Conservation (phyloP, 2,113 vertebrate genomes). For the Proteles cristata region DNA sequence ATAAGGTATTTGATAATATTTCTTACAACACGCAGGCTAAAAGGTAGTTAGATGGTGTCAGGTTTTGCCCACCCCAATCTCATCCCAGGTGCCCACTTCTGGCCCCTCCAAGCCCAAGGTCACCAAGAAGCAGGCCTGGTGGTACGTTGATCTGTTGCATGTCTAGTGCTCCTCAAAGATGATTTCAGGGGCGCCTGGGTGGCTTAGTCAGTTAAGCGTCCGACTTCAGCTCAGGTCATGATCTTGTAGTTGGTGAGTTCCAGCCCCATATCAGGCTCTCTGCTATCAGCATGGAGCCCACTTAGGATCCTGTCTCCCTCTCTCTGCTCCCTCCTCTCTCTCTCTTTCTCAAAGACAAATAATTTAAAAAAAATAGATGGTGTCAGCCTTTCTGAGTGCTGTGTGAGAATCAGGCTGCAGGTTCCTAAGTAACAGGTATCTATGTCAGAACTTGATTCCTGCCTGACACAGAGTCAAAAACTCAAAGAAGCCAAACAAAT, state of each 20-base stretch:
- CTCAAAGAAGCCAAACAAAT: slow-evolving; percentile 8
- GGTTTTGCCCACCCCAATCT: background rate
- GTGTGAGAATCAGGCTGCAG: background rate
- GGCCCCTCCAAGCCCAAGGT: background rate
- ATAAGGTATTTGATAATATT: background rate
- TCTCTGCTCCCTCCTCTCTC: too few species aligned
- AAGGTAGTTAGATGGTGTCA: background rate
- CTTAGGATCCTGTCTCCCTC: too few species aligned
- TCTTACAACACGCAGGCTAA: background rate
- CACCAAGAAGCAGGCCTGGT: background rate
- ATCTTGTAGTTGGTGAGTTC: too few species aligned
- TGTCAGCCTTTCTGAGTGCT: background rate
- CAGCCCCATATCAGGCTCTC: too few species aligned
- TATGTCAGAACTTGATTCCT: background rate
- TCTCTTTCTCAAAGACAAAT: too few species aligned
- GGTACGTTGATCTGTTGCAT: background rate
- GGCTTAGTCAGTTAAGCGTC: too few species aligned
- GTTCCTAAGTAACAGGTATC: background rate
- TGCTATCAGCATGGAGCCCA: too few species aligned
- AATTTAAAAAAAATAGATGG: too few species aligned
- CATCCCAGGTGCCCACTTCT: background rate
- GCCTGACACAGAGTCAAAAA: background rate
- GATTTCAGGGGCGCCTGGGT: too few species aligned
- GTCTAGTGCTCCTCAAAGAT: background rate
- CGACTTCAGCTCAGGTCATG: too few species aligned